Conservation (phyloP, 2,797 vertebrate species). For the Poecilia gillii region DNA sequence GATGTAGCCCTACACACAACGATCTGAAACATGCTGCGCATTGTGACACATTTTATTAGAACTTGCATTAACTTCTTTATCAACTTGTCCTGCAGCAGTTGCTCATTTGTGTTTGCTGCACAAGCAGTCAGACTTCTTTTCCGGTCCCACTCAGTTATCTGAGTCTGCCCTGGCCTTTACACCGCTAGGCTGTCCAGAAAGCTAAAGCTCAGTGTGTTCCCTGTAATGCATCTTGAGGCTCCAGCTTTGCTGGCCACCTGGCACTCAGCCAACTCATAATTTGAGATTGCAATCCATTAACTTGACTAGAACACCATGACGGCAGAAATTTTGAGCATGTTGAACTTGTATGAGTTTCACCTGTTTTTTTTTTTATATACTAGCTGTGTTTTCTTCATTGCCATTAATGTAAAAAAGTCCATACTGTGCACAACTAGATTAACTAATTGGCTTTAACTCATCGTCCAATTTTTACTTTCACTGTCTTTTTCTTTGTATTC, state of each 20-base stretch:
- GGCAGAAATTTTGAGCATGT: conserved; percentile 31
- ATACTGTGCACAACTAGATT: conserved; percentile 44
- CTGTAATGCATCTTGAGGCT: conserved; percentile 81
- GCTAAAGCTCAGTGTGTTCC: conserved; percentile 67
- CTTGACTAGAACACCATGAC: conserved; percentile 81
- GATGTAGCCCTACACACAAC: neutral
- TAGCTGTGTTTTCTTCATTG: conserved; percentile 24
- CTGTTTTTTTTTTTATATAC: conserved; percentile 13
- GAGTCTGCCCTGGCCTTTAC: conserved; percentile 1
- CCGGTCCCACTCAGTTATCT: neutral
- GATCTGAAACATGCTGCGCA: neutral
- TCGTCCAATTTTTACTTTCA: conserved; percentile 28
- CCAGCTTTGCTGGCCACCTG: conserved; percentile 80
- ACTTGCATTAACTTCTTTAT: neutral
- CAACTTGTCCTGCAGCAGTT: neutral
- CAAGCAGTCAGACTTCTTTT: neutral
- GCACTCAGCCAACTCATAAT: conserved; percentile 88
- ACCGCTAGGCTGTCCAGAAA: conserved; percentile 39
- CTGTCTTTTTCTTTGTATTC: conserved; percentile 15
- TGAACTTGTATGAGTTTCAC: conserved; percentile 22
- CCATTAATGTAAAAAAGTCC: conserved; percentile 46
- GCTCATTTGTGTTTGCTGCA: neutral
- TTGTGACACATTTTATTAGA: neutral
- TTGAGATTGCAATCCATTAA: conserved; percentile 84
- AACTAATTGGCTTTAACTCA: conserved; percentile 33